Conservation (phyloP, 2,888 invertebrate genomes). For the Luperina nickerlii region DNA sequence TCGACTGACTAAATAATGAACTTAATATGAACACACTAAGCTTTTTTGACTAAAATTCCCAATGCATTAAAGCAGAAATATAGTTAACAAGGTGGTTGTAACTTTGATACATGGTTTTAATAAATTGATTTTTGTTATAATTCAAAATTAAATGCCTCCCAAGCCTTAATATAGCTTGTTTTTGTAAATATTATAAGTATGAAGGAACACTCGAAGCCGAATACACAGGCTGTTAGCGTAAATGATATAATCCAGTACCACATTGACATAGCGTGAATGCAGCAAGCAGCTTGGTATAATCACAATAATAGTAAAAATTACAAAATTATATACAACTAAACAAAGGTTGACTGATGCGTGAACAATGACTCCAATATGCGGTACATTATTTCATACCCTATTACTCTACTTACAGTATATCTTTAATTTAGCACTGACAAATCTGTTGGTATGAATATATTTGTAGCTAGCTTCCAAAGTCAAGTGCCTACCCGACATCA, state of each 20-base stretch:
- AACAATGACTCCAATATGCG: conserved; percentile 69
- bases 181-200: conserved; percentile 44
- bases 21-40: conserved; percentile 36
- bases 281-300: conserved; percentile 69
- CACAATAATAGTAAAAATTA: conserved; percentile 74
- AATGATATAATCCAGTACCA: conserved; percentile 46
- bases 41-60: conserved; percentile 47
- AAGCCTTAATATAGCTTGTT: conserved; percentile 50
- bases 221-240: conserved; percentile 48
- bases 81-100: conserved; percentile 8
- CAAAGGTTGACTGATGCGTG: conserved; percentile 73
- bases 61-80: conserved; percentile 44
- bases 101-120: conserved; percentile 21
- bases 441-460: conserved; percentile 39
- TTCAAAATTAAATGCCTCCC: conserved; percentile 44
- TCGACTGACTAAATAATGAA: conserved; percentile 41
- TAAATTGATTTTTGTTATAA: conserved; percentile 37
- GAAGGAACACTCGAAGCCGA: conserved; percentile 49
- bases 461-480: conserved; percentile 32
- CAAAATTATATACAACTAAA: conserved; percentile 77
- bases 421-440: conserved; percentile 65
- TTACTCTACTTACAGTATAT: conserved; percentile 76
- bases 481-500: conserved; percentile 8
- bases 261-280: conserved; percentile 51
- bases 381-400: conserved; percentile 75